phyloP scores from a whole-genome alignment of 1,140 invertebrate genomes.

The Centruroides vittatus region DNA sequence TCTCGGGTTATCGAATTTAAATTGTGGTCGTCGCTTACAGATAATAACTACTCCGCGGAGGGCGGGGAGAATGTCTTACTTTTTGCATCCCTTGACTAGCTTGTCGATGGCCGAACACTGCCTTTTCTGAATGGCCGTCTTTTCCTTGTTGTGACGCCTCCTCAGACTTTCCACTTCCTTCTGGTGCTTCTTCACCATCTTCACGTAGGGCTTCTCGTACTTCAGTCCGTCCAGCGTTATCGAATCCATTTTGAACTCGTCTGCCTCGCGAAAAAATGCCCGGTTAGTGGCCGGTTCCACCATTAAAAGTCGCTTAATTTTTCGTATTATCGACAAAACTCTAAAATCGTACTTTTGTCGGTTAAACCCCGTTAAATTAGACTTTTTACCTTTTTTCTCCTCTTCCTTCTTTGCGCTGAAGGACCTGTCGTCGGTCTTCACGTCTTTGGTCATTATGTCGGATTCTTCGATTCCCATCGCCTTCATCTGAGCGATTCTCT shows the following conservation, averaged over 20 bases:
- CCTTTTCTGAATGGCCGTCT: constrained; percentile 74
- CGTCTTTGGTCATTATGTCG: constrained; percentile 40
- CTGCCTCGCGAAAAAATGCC: neutral
- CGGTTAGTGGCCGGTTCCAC: no score
- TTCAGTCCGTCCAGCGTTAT: constrained; percentile 80
- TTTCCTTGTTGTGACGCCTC: constrained; percentile 89
- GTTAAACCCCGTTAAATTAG: no score
- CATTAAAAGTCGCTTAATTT: no score
- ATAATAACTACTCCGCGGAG: no score
- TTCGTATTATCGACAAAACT: no score
- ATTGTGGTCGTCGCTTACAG: no score
- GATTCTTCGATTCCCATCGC: constrained; percentile 86
- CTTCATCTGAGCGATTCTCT: constrained; percentile 80
- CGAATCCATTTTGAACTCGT: constrained; percentile 61
- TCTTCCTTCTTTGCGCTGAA: constrained; percentile 39
- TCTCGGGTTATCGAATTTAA: no score
- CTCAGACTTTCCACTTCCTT: constrained; percentile 85
- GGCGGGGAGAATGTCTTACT: constrained; percentile 37
- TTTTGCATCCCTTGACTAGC: constrained; percentile 72
- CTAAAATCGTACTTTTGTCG: no score
- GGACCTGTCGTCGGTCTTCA: constrained; percentile 6
- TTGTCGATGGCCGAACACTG: constrained; percentile 93
- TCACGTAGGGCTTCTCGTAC: constrained; percentile 84
- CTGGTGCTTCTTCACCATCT: constrained; percentile 88
- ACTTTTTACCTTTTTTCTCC: constrained; percentile 43